A percentile compares a stretch with the other conserved stretches of the same genome.
Evolutionary conservation across 1,140 invertebrate species (phyloP).

Genomic region (Drosophila kepulauana): DNA sequence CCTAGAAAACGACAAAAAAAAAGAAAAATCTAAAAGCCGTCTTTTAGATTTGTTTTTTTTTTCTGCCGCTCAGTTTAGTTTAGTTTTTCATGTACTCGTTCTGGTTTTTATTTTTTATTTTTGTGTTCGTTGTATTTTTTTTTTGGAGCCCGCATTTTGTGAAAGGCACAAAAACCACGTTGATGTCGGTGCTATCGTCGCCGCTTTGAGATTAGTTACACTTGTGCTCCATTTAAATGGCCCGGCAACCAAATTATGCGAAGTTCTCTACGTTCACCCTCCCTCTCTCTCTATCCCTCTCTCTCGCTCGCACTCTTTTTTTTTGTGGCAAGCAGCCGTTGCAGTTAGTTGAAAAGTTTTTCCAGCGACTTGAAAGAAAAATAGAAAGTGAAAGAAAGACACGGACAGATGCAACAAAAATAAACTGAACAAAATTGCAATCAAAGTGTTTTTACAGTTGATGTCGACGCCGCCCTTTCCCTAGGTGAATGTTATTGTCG

Average conservation of each 20-base stretch:
- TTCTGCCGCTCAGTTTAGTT: slow-evolving; percentile 5
- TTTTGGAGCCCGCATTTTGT: slow-evolving; percentile 54
- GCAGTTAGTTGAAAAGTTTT: slow-evolving; percentile 41
- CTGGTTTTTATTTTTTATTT: slow-evolving; percentile 55
- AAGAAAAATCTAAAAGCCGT: slow-evolving; percentile 16
- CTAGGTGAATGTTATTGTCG: slow-evolving; percentile 34
- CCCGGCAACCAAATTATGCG: slow-evolving; percentile 47
- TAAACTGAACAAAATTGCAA: slow-evolving; percentile 20
- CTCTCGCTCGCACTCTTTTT: background rate
- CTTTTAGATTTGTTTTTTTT: slow-evolving; percentile 39
- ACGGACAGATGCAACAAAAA: slow-evolving; percentile 11
- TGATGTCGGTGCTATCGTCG: slow-evolving; percentile 57
- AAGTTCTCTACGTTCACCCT: slow-evolving; percentile 32
- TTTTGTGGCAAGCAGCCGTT: slow-evolving; percentile 16
- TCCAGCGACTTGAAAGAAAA: slow-evolving; percentile 38
- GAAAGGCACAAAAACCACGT: slow-evolving; percentile 69
- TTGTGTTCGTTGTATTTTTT: slow-evolving; percentile 28
- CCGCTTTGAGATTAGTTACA: slow-evolving; percentile 75
- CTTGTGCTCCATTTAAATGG: slow-evolving; percentile 78
- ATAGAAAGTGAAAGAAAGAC: slow-evolving; percentile 52
- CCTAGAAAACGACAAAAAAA: slow-evolving; percentile 61
- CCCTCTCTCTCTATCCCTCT: background rate
- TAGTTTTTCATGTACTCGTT: slow-evolving; percentile 60
- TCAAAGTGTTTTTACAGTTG: slow-evolving; percentile 45
- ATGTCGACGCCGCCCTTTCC: slow-evolving; percentile 46